Base-by-base conservation (phyloP, 2,888 invertebrate genomes). In the Crossocerus cetratus region DNA sequence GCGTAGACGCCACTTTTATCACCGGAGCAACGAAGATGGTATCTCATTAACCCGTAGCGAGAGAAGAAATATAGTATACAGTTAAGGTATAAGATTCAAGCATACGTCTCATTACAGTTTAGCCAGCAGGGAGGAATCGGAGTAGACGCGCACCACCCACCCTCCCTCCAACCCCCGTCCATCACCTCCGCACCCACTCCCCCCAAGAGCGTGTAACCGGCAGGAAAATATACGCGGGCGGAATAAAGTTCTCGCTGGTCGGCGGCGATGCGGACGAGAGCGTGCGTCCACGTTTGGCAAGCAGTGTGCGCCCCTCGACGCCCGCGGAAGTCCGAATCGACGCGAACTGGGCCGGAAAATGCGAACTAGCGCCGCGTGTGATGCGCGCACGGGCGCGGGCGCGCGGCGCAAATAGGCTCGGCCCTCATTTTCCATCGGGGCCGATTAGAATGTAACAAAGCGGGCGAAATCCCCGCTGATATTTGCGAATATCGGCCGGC, bases 11-110 rank as follows among this genome's bases (percentile, higher is more conserved):
- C 75, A 73, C 69, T 75, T 73, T 75, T 69, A 75, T 67, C 58
- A 66, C 62, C 1, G 32, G 69, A 54, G 45, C 64, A 69, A 69
- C 65, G 75, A 69, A 69, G 65, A 66, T 73, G 32, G 75, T 73
- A 73, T 75, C n/a, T n/a, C 73, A 69, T 73, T 75, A 75, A 69
- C 63, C 62, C 66, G 73, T 75, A 75, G 69, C 73, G 73, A 75
- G 75, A 74, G 69, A 49, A 49, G 16, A 49, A 49, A 11, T 49
- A 49, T 49, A 49, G 49, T 16, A 63, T 75, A 75, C 67, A 67
- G 74, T 76, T 76, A 75, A 43, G 74, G 56, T 68, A n/a, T n/a
- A 65, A 32, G 8, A 23, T 11, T 2, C 63, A 57, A 11, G 69
- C 69, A 74, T 74, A 67, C 45, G 43, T 75, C 45, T 63, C 63